These are phyloP conservation scores for Lepidochitona cinerea DNA, from an alignment of 2,888 invertebrate genomes.

Conservation along the genomic window DNA sequence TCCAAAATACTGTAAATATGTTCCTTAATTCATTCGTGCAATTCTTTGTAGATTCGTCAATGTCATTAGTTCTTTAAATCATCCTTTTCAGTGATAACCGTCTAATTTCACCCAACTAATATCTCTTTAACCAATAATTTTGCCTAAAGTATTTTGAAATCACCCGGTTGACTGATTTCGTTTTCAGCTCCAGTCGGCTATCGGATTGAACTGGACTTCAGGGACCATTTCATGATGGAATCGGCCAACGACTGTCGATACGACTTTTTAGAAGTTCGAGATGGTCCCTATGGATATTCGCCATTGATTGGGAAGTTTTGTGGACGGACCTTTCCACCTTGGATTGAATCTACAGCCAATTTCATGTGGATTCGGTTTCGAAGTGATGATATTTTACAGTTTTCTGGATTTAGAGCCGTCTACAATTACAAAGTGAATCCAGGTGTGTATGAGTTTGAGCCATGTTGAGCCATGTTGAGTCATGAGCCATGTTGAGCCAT, in stretches of 20 bases:
- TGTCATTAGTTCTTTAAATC: too few species aligned
- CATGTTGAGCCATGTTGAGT: too few species aligned
- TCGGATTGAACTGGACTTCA: constrained; percentile 81
- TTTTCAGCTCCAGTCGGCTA: constrained; percentile 70
- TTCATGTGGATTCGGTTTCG: constrained; percentile 85
- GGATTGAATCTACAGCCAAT: constrained; percentile 81
- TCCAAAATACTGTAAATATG: too few species aligned
- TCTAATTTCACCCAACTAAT: too few species aligned
- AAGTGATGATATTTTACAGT: constrained; percentile 86
- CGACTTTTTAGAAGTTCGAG: constrained; percentile 86
- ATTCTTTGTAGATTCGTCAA: too few species aligned
- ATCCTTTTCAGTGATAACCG: too few species aligned
- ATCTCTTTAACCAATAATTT: too few species aligned
- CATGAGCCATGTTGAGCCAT: too few species aligned
- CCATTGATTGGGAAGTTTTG: constrained; percentile 77
- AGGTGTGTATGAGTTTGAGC: too few species aligned
- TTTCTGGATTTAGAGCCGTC: constrained; percentile 83
- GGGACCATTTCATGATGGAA: constrained; percentile 84
- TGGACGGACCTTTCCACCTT: constrained; percentile 80
- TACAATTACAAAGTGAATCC: constrained; percentile 68
- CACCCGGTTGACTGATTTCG: not conserved
- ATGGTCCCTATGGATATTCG: constrained; percentile 78
- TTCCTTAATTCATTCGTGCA: too few species aligned
- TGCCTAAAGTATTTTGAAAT: too few species aligned
- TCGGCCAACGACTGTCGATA: constrained; percentile 79